Evolutionary conservation across 2,888 invertebrate species (phyloP), one percentile per base, ranked within the genome.

Genomic region (Dryadula phaetusa): DNA sequence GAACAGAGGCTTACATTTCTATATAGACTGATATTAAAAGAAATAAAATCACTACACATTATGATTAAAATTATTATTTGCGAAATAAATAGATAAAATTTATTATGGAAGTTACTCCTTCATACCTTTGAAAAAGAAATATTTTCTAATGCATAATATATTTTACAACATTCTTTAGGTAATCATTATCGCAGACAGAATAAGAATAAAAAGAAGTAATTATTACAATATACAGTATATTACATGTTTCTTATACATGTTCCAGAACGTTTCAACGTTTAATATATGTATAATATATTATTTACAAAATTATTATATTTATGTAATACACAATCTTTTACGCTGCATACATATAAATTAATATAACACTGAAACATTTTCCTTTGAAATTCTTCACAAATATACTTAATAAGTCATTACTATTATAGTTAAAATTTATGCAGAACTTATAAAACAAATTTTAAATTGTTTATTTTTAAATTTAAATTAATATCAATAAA

Each of bases 1-100:
- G 7, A 56, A 56, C 28, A 37, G 54, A 56, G 37, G 7, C 12
- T 28, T 52, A 25, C n/a, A n/a, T 28, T 52, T n/a, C 28, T 32
- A 52, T 52, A 52, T n/a, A 52, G 7, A 0, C 16, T 52, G 28
- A 52, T 7, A 16, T 28, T 28, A 52, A 20, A 20, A 12, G 12
- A 37, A 37, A 14, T 18, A 28, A 14, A 8, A n/a, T 25, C n/a
- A 52, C 52, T 37, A 52, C 28, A n/a, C 5, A 52, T 14, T 18
- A 12, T 22, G 12, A 44, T 10, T 46, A 12, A 20, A 46, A 22
- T 46, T 46, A 46, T 4, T 7, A 46, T 18, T 18, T 46, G 44
- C 18, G 20, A 20, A 46, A 20, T 20, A 16, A 18, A 18, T 18
- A 46, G 7, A 10, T n/a, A n/a, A n/a, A 18, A 46, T 2, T 18